phyloP scores from a whole-genome alignment of 2,888 invertebrate genomes.

The Apantesis nais region DNA sequence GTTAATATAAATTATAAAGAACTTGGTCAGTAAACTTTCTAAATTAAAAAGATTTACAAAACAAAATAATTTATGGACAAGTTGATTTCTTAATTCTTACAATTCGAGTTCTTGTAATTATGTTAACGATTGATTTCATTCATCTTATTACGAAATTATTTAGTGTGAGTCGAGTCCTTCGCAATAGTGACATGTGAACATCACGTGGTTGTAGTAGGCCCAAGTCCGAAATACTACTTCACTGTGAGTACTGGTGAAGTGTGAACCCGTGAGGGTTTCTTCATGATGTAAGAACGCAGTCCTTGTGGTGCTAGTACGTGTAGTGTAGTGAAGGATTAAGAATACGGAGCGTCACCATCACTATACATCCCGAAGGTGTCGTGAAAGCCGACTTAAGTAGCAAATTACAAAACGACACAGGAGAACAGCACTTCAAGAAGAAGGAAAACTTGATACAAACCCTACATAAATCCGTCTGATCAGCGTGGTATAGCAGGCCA shows the following conservation, averaged over 20 bases:
- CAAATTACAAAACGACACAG: too few relatives aligned
- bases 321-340: too few relatives aligned
- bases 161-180: background rate
- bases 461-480: too few relatives aligned
- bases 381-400: too few relatives aligned
- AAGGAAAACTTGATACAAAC: too few relatives aligned
- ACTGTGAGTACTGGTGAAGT: background rate
- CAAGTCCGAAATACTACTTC: background rate
- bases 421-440: too few relatives aligned
- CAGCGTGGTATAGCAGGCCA: too few relatives aligned
- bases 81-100: background rate
- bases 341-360: too few relatives aligned
- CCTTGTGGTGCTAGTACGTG: too few relatives aligned
- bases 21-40: background rate
- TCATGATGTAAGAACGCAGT: background rate
- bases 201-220: background rate
- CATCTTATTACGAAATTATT: background rate
- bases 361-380: too few relatives aligned
- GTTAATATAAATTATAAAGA: background rate
- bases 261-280: background rate
- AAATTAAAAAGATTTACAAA: background rate
- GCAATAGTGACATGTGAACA: background rate
- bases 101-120: background rate
- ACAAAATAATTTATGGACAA: background rate
- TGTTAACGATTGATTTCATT: background rate